These are phyloP conservation scores for Rhopalosiphum maidis DNA, from an alignment of 1,140 invertebrate genomes.

Conservation along the genomic window DNA sequence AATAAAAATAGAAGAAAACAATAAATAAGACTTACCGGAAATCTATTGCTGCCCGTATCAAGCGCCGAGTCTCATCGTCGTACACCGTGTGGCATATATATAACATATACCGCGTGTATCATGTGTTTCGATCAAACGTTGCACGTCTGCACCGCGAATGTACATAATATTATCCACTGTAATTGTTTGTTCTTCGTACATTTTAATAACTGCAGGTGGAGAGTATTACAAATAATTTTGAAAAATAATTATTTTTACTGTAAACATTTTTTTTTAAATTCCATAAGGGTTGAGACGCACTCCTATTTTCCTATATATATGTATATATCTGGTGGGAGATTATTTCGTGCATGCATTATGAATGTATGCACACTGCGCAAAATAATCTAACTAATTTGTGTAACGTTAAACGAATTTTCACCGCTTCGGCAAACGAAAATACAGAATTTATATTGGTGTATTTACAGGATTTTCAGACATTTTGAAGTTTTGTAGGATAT, in stretches of 20 bases:
- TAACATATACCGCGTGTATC: not conserved
- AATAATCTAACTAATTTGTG: too few relatives aligned
- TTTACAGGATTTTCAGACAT: not conserved
- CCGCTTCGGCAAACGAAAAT: too few relatives aligned
- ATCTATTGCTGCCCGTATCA: not conserved
- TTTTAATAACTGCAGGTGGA: not conserved
- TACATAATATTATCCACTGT: not conserved
- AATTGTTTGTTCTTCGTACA: not conserved
- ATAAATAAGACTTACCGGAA: slow-evolving; percentile 27
- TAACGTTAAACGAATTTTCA: too few relatives aligned
- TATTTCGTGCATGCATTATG: too few relatives aligned
- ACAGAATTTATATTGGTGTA: too few relatives aligned
- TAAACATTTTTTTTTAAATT: too few relatives aligned
- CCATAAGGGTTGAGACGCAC: too few relatives aligned
- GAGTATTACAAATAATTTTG: not conserved
- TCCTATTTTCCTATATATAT: too few relatives aligned
- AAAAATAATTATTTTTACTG: too few relatives aligned
- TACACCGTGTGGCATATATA: not conserved
- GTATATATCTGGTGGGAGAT: too few relatives aligned
- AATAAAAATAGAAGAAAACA: slow-evolving; percentile 43
- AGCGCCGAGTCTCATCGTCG: not conserved
- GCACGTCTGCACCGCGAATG: not conserved
- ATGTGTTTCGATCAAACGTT: too few relatives aligned
- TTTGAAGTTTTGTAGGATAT: not conserved
- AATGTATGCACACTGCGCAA: too few relatives aligned